Conservation (phyloP, 2,797 vertebrate species). For the Siniperca scherzeri region DNA sequence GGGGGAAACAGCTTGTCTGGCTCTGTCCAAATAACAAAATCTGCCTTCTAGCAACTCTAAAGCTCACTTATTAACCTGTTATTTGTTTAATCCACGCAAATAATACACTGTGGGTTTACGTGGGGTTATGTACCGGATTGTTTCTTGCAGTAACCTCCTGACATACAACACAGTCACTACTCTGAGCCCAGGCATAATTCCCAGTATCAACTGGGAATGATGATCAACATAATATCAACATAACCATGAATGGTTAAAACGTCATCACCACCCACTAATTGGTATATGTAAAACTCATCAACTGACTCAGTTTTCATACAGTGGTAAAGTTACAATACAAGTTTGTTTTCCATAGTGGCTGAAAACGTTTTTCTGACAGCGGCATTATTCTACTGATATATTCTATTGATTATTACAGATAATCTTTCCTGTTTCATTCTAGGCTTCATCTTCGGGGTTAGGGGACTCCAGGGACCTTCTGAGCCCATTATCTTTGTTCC, state of each 20-base stretch:
- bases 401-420: background rate
- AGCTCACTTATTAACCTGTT: too few species aligned
- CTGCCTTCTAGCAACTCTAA: too few species aligned
- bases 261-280: background rate
- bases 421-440: background rate
- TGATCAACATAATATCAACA: background rate
- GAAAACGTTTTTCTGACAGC: background rate
- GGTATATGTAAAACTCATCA: background rate
- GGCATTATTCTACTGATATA: background rate
- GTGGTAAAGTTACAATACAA: background rate
- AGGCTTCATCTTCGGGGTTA: constrained; percentile 78
- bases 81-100: too few species aligned
- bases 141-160: too few species aligned
- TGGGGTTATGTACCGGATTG: too few species aligned
- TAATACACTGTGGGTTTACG: too few species aligned
- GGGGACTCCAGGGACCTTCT: constrained; percentile 88
- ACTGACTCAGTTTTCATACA: background rate
- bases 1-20: background rate
- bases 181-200: too few species aligned
- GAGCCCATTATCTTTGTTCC: constrained; percentile 91
- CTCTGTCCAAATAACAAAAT: background rate
- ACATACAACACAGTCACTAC: too few species aligned
- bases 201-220: too few species aligned
- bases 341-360: background rate
- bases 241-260: background rate